Base-by-base conservation (phyloP, 1,140 invertebrate genomes). In the Drosophila sproati region DNA sequence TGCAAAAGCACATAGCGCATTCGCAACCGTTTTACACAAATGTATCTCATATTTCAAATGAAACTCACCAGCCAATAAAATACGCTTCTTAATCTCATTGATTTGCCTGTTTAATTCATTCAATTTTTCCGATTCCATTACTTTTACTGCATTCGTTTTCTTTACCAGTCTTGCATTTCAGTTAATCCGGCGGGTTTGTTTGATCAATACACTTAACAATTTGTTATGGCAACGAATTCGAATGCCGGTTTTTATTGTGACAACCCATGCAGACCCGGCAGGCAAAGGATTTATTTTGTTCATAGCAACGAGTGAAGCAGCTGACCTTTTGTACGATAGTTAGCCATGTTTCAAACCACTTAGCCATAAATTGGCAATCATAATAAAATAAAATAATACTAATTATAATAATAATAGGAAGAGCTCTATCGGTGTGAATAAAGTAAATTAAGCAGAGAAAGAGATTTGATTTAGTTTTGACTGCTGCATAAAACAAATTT, bases 31-130 rank as follows among this genome's bases (percentile, higher is more conserved):
- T 20, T 20, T 43, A 43, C 3, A 43, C 10, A n/a, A 8, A 43
- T 12, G 28, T 12, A 2, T 34, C 5, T 52, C 12, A 5, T 39
- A 0, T 8, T 37, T 0, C 4, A 39, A 8, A 6, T 5, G 37
- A 29, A 0, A 85, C 86, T 93, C 85, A 96, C 96, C 96, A 91
- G 96, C 96, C 63, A 97, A 88, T 80, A 96, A 95, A 87, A 97
- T 96, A 86, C 96, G 96, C 92, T 96, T 97, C 88, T 96, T 97
- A 45, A 96, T 95, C 93, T 96, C 96, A 80, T 95, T 94, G 88
- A 97, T 96, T 93, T 96, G 95, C 72, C 95, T 95, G 88, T 96
- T 96, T 48, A 96, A 94, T 48, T 93, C 93, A 51, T 94, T 94
- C n/a, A 95, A 73, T 70, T 94, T 94, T 63, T 94, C 94, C 20